Percentiles rank a stretch among this genome's conserved stretches.
Conservation (phyloP, 2,888 invertebrate genomes). For the Perithous albicinctus region DNA sequence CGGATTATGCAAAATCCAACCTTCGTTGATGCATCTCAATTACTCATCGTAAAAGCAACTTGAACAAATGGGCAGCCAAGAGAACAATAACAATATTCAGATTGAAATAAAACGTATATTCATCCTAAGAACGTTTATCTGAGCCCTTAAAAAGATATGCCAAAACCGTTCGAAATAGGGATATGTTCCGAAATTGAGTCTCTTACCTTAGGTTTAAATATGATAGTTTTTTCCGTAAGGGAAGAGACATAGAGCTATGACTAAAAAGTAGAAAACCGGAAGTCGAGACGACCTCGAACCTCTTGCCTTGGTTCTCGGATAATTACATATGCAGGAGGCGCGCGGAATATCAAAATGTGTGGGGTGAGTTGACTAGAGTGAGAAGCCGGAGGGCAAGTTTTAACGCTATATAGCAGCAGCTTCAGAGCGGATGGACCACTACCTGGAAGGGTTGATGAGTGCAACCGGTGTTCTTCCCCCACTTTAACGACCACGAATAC, state of each 20-base stretch:
- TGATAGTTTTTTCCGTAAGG: not conserved
- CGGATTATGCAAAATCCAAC: too few relatives aligned
- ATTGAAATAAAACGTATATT: too few relatives aligned
- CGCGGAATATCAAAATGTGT: conserved; percentile 45
- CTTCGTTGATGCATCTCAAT: too few relatives aligned
- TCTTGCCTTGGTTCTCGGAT: conserved; percentile 34
- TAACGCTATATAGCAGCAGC: conserved; percentile 52
- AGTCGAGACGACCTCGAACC: conserved; percentile 52
- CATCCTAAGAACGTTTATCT: too few relatives aligned
- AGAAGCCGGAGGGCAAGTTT: conserved; percentile 48
- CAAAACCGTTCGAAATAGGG: too few relatives aligned
- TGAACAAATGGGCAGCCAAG: too few relatives aligned
- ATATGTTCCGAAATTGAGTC: too few relatives aligned
- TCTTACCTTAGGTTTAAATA: not conserved
- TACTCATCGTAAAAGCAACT: too few relatives aligned
- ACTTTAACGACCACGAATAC: conserved; percentile 61
- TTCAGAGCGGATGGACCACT: conserved; percentile 63
- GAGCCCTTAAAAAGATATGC: too few relatives aligned
- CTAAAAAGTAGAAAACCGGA: conserved; percentile 9
- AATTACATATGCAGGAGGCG: conserved; percentile 59
- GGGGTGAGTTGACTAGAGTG: conserved; percentile 32
- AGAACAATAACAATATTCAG: too few relatives aligned
- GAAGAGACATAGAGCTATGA: not conserved
- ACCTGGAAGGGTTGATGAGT: conserved; percentile 82
- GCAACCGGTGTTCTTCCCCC: conserved; percentile 84